phyloP scores from a whole-genome alignment of 37 sponge, comb jelly and placozoan species.

The Diacarnus erythraeanus region DNA sequence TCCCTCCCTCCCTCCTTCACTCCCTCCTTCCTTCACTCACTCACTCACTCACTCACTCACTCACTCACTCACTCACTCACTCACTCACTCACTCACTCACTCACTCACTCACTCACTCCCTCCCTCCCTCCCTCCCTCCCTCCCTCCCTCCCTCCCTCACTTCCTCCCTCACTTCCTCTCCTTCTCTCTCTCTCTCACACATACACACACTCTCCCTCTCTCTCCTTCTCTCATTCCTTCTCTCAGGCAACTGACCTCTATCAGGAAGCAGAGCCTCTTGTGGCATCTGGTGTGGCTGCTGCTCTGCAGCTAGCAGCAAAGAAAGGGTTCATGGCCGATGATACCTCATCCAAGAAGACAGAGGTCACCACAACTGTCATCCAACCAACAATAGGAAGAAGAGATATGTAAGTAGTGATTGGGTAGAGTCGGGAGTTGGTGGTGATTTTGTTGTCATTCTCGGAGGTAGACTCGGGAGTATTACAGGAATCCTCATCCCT shows the following conservation, averaged over 20 bases:
- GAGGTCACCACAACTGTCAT: not conserved
- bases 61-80: not conserved
- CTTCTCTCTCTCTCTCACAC: not conserved
- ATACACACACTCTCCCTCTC: not conserved
- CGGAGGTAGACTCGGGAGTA: too few relatives aligned
- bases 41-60: not conserved
- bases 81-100: conserved; percentile 19
- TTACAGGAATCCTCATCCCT: not conserved
- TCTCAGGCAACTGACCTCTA: conserved; percentile 70
- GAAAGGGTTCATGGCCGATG: conserved; percentile 76
- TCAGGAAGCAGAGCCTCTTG: conserved; percentile 86
- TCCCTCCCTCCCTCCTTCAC: not conserved
- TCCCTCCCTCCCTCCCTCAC: not conserved
- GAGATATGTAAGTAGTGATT: conserved; percentile 58
- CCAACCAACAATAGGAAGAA: not conserved
- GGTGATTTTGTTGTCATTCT: too few relatives aligned
- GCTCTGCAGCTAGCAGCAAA: conserved; percentile 87
- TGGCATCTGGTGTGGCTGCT: conserved; percentile 69
- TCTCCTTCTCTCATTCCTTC: not conserved
- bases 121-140: not conserved
- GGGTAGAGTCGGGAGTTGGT: not conserved
- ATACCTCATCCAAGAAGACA: not conserved
- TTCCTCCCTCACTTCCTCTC: not conserved
- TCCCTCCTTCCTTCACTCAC: not conserved
- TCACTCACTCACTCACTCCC: not conserved